Evolutionary conservation across 2,888 invertebrate genomes (phyloP), one percentile per base, ranked within the genome.

Genomic region (Volucella bombylans): DNA sequence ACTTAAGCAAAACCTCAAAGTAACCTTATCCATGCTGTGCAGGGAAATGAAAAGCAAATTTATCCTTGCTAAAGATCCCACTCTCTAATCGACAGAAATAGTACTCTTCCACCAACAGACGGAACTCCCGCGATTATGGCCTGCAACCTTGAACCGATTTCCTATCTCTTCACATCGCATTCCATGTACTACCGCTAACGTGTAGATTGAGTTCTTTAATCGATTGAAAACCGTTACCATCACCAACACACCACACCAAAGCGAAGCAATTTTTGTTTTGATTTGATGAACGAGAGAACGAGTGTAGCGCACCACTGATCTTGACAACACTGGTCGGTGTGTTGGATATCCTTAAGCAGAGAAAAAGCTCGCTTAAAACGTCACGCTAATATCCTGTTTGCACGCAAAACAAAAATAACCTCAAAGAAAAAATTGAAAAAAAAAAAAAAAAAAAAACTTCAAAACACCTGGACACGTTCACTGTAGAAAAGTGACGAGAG

Each of bases 371-470:
- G 0, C 31, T 31, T 8, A 68, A 68, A 62, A 74, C 59, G 74
- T 69, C 82, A 79, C 82, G 82, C 82, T 83, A 83, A 83, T 79
- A 79, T 83, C 73, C 79, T 49, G 49, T 79, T 79, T 45, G 39
- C 82, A 83, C 82, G 82, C 82, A 68, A 79, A 49, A 52, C 52
- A 79, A 73, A 83, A 83, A 82, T 78, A 73, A 68, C 72, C 38
- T 77, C 61, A 31, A 52, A 68, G 6, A 31, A 31, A 31, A 31
- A 31, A 31, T 31, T 4, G 31, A 61, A 79, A 47, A 39, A 64
- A 18, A 18, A 18, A 23, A 18, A 23, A 55, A 38, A 50, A 15
- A n/a, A 18, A 18, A 38, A 38, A 18, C 9, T 62, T 49, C 52
- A 54, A 68, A 64, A 79, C 59, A 69, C 59, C 79, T 82, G 82